These are phyloP conservation scores for Pygmarrhopalites habei DNA, from an alignment of 1,140 invertebrate genomes.

Conservation along the genomic window DNA sequence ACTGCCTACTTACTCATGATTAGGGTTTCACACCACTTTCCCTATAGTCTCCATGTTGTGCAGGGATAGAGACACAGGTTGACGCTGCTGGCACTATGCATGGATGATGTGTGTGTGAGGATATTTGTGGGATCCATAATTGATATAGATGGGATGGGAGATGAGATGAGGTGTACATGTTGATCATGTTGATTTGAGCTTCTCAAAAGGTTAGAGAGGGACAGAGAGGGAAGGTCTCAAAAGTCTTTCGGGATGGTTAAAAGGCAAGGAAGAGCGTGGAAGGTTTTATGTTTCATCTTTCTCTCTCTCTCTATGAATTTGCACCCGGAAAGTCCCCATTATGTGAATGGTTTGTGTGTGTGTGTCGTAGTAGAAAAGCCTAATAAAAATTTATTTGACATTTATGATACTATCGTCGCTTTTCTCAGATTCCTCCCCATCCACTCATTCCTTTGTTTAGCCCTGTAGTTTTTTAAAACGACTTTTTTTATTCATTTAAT, in stretches of 20 bases:
- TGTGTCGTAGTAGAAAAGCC: conserved; percentile 7
- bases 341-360: background rate
- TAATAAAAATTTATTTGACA: conserved; percentile 33
- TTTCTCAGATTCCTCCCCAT: conserved; percentile 14
- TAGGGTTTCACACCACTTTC: background rate
- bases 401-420: conserved; percentile 20
- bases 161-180: too few relatives aligned
- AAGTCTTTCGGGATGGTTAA: too few relatives aligned
- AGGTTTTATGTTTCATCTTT: conserved; percentile 21
- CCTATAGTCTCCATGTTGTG: too few relatives aligned
- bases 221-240: too few relatives aligned
- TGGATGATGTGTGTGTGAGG: too few relatives aligned
- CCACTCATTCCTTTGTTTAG: conserved; percentile 12
- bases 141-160: too few relatives aligned
- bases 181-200: background rate
- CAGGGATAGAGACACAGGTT: too few relatives aligned
- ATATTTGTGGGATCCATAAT: background rate
- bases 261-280: background rate
- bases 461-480: background rate
- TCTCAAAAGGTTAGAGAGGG: background rate
- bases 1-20: conserved; percentile 5
- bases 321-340: background rate
- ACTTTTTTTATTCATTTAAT: conserved; percentile 24
- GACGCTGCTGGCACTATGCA: too few relatives aligned
- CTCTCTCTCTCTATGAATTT: conserved; percentile 22